Evolutionary conservation across 2,113 vertebrate genomes (phyloP), one percentile per base, ranked within the genome.

Genomic region (Hydrochoerus hydrochaeris): DNA sequence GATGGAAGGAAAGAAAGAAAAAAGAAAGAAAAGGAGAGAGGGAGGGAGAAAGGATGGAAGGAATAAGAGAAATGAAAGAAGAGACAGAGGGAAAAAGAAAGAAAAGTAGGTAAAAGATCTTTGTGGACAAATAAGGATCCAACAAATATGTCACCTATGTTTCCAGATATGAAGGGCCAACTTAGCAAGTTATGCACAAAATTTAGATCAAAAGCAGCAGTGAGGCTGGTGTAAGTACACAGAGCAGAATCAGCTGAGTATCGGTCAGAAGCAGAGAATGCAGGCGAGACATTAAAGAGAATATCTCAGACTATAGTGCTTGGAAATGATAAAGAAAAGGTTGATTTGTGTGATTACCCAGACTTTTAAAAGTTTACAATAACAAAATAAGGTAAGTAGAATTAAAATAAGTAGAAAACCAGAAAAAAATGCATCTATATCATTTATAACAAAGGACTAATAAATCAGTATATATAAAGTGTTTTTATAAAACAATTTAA

Each of bases 331-430:
- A 35, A 75, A 87, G 38, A 44, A 78, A 91, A 81, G 10, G 63
- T 9, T 62, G 17, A n/a, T 44, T 63, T 26, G 8, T 57, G 2
- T 90, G 54, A 83, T 44, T 69, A 35, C 7, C 1, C 35, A 41
- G 67, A 84, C n/a, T 80, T 92, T 94, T 62, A 88, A 49, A 90
- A 60, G 5, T 60, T 90, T 83, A 82, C 35, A 85, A 49, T 24
- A 52, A 94, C 17, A 83, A 94, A 94, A 52, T 19, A 24, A 26
- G 26, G 49, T 58, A 54, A 81, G 22, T 77, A 49, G 10, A n/a
- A 58, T 69, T 69, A n/a, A 44, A 26, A 49, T 44, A 60, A 81
- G 26, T 75, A 46, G 7, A n/a, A 52, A 91, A 57, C 44, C 12
- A 88, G 26, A 81, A 46, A 91, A 49, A 60, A 82, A 65, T 57